These are phyloP conservation scores for Magallana angulata DNA, from an alignment of 1,140 invertebrate genomes.

Conservation along the genomic window DNA sequence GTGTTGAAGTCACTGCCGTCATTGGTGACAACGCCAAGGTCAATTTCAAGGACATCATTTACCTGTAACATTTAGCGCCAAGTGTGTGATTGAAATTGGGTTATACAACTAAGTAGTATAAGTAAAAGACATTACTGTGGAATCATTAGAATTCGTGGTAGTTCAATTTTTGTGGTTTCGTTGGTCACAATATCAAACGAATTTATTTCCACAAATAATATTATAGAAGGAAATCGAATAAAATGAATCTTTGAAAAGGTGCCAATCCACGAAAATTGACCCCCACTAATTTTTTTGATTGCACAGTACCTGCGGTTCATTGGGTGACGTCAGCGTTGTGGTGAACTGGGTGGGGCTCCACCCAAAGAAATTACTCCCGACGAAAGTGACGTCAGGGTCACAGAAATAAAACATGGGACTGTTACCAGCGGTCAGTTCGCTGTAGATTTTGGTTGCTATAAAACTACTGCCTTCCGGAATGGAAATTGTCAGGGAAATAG, in stretches of 20 bases:
- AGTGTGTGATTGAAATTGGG: too few species aligned
- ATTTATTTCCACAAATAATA: too few species aligned
- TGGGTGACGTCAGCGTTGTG: background rate
- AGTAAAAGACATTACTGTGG: background rate
- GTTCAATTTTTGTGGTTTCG: background rate
- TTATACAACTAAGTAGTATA: too few species aligned
- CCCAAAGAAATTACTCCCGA: slow-evolving; percentile 6
- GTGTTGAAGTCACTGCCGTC: background rate
- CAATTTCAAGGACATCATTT: slow-evolving; percentile 8
- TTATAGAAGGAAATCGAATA: too few species aligned
- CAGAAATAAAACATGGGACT: slow-evolving; percentile 20
- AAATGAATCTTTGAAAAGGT: background rate
- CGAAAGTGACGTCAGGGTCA: slow-evolving; percentile 10
- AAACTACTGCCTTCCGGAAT: slow-evolving; percentile 8
- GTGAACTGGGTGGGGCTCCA: background rate
- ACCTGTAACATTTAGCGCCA: background rate
- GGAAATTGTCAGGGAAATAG: background rate
- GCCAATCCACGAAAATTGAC: too few species aligned
- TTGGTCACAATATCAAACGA: too few species aligned
- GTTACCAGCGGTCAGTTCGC: background rate
- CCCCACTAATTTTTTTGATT: background rate
- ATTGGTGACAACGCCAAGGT: background rate
- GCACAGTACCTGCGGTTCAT: background rate
- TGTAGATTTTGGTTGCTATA: background rate
- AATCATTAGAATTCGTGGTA: background rate